Evolutionary conservation across 2,113 vertebrate genomes (phyloP).

Genomic region (Paradoxurus hermaphroditus): DNA sequence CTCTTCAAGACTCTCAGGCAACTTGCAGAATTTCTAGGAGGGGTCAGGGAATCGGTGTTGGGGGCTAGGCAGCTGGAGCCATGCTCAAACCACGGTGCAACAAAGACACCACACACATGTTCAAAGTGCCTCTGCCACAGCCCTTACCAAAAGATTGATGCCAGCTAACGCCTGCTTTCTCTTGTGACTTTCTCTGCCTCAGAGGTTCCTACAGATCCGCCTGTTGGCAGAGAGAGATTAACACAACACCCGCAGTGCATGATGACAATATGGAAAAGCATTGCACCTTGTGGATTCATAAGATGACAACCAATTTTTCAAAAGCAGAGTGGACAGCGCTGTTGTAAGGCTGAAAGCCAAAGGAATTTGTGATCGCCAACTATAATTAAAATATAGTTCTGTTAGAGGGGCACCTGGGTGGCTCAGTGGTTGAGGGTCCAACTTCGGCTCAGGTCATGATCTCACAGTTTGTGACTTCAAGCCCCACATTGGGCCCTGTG

Average conservation of each 20-base stretch:
- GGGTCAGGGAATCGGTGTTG: background rate
- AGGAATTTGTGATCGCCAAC: background rate
- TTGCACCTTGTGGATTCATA: background rate
- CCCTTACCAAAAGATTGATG: too few relatives aligned
- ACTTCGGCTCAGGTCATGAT: too few relatives aligned
- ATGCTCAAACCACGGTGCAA: too few relatives aligned
- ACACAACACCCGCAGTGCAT: too few relatives aligned
- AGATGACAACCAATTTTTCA: background rate
- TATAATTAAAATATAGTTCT: background rate
- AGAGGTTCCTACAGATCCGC: background rate
- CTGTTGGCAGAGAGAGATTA: background rate
- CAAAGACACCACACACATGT: background rate
- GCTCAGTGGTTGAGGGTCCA: too few relatives aligned
- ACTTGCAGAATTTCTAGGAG: background rate
- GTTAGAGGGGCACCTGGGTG: too few relatives aligned
- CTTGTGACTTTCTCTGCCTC: background rate
- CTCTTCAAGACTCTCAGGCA: background rate
- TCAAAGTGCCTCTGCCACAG: fast-evolving
- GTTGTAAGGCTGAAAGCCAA: background rate
- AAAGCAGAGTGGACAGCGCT: background rate
- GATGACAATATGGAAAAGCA: background rate
- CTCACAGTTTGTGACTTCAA: too few relatives aligned
- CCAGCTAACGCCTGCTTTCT: background rate
- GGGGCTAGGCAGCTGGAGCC: background rate
- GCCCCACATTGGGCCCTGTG: too few relatives aligned